Percentiles rank a stretch among this genome's conserved stretches.
Evolutionary conservation across 2,797 vertebrate species (phyloP).

Genomic region (Aythya fuligula): DNA sequence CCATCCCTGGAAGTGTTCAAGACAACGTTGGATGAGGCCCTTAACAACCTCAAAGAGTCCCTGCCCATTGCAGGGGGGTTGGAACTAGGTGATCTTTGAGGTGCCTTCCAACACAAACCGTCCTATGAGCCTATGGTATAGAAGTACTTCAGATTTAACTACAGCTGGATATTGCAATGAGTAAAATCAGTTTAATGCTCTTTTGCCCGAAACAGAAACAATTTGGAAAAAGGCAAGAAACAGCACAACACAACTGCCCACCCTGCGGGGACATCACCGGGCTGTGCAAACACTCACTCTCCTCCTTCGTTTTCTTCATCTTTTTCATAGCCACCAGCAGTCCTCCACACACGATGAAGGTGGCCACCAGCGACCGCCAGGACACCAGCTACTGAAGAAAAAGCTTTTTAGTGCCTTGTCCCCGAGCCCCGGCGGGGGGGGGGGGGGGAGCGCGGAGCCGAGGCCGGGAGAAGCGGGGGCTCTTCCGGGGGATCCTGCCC

Average conservation of each 20-base stretch:
- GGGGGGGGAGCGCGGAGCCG: too few species aligned
- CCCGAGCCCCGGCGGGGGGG: not conserved
- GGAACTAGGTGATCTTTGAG: too few species aligned
- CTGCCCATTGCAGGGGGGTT: too few species aligned
- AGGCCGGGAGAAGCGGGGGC: not conserved
- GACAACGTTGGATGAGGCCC: too few species aligned
- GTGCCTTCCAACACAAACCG: too few species aligned
- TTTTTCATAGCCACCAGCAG: slow-evolving; percentile 89
- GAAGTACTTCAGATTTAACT: not conserved
- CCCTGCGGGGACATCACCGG: not conserved
- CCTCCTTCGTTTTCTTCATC: slow-evolving; percentile 89
- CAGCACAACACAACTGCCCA: not conserved
- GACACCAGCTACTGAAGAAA: slow-evolving; percentile 87
- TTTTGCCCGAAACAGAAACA: not conserved
- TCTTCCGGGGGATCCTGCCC: too few species aligned
- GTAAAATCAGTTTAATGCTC: too few species aligned
- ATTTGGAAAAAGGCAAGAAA: too few species aligned
- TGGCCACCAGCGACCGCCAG: slow-evolving; percentile 91
- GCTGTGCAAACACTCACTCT: slow-evolving; percentile 80
- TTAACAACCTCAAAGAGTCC: too few species aligned
- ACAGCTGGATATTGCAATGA: not conserved
- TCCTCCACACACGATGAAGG: slow-evolving; percentile 87
- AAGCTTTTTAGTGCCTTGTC: not conserved
- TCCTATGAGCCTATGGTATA: too few species aligned
- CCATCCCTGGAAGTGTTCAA: too few species aligned